These are phyloP conservation scores for Ditylenchus dipsaci DNA, from an alignment of 1,140 invertebrate genomes.

Conservation along the genomic window DNA sequence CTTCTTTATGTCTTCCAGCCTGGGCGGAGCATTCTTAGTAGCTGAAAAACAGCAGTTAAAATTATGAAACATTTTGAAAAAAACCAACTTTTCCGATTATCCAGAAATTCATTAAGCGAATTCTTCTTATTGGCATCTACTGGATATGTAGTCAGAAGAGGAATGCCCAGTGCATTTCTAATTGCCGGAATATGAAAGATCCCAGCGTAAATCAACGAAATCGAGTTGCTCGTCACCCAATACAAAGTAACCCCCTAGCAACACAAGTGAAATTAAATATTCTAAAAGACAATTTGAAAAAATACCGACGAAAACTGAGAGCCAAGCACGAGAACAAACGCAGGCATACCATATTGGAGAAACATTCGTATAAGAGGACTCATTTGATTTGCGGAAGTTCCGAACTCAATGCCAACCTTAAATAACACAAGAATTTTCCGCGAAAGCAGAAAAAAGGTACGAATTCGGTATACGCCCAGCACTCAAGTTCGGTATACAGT, in stretches of 20 bases:
- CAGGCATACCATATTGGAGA: conserved; percentile 64
- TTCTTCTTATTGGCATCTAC: background rate
- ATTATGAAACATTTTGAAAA: conserved; percentile 5
- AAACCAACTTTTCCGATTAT: conserved; percentile 65
- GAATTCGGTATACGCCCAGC: no score
- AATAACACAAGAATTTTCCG: background rate
- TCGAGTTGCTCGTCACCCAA: conserved; percentile 81
- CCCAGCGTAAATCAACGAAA: conserved; percentile 77
- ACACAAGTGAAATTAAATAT: background rate
- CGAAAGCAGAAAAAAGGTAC: background rate
- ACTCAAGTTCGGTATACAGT: no score
- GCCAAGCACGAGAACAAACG: conserved; percentile 78
- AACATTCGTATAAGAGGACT: conserved; percentile 37
- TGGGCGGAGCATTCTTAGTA: conserved; percentile 26
- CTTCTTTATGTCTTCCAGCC: conserved; percentile 32
- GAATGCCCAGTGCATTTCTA: conserved; percentile 74
- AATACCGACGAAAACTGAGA: conserved; percentile 77
- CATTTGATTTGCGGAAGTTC: conserved; percentile 35
- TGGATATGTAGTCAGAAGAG: conserved; percentile 49
- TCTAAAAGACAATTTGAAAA: background rate
- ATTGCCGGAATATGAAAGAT: conserved; percentile 73
- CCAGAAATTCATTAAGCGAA: conserved; percentile 57
- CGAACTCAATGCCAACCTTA: conserved; percentile 46
- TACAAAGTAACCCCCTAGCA: conserved; percentile 78
- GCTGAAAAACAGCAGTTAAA: background rate